A percentile compares a stretch with the other conserved stretches of the same genome.
Evolutionary conservation across 1,140 invertebrate genomes (phyloP).

Genomic region (Zaprionus ornatus): DNA sequence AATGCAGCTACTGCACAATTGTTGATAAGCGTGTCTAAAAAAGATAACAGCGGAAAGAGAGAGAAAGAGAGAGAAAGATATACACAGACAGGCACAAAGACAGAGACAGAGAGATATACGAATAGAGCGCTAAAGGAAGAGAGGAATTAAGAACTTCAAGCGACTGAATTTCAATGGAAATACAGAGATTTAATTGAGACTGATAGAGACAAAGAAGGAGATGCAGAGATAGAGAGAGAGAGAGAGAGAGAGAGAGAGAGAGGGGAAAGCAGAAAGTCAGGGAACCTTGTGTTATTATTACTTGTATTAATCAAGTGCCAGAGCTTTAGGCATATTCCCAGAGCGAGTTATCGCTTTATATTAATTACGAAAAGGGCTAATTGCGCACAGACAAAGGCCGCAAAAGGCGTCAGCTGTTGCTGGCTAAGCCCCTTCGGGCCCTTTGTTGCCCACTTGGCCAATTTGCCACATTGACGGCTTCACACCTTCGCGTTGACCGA

Average conservation of each 20-base stretch:
- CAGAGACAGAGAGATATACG: background rate
- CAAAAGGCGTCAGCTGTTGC: slow-evolving; percentile 47
- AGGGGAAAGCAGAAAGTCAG: background rate
- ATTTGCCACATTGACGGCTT: slow-evolving; percentile 72
- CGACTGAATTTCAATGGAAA: background rate
- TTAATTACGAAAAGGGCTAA: slow-evolving; percentile 72
- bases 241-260: background rate
- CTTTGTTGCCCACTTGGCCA: slow-evolving; percentile 16
- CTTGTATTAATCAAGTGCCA: background rate
- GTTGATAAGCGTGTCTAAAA: background rate
- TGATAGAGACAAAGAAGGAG: background rate
- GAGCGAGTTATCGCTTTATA: slow-evolving; percentile 56
- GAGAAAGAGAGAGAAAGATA: background rate
- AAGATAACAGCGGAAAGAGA: background rate
- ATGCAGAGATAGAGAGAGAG: fast-evolving
- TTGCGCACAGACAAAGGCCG: slow-evolving; percentile 41
- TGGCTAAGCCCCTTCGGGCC: slow-evolving; percentile 27
- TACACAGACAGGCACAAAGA: background rate
- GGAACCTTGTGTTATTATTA: background rate
- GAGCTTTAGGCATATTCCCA: background rate
- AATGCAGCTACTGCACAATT: background rate
- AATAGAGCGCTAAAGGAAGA: background rate
- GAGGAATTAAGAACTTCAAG: background rate
- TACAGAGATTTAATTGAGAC: background rate
- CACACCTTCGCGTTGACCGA: slow-evolving; percentile 56